These are phyloP conservation scores for Halisarca cf. caerulea DNA, from an alignment of 37 sponge, comb jelly and placozoan species.

Conservation along the genomic window DNA sequence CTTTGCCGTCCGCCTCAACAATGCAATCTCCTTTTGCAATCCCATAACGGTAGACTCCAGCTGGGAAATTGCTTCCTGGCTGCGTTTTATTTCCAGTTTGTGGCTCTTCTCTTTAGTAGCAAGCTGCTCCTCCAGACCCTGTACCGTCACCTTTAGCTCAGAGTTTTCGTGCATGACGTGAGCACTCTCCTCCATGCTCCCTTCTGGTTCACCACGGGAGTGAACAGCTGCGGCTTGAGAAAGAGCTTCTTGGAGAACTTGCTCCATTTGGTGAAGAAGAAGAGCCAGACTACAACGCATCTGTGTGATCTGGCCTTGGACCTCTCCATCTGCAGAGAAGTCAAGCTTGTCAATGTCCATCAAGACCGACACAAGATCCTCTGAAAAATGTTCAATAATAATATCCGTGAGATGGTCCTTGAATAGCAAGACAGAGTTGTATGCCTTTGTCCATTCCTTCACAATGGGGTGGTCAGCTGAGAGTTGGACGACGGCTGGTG, in stretches of 20 bases:
- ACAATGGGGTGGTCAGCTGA: conserved; percentile 53
- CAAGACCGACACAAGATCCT: background rate
- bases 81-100: conserved; percentile 33
- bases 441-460: conserved; percentile 58
- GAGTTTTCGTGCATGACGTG: background rate
- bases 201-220: background rate
- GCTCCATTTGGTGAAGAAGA: conserved; percentile 61
- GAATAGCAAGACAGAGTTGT: conserved; percentile 48
- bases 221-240: background rate
- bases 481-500: conserved; percentile 5
- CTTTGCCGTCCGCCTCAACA: conserved; percentile 1
- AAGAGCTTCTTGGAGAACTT: conserved; percentile 31
- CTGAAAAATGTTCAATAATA: conserved; percentile 2
- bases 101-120: conserved; percentile 29
- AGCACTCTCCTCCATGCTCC: background rate
- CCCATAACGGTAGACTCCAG: conserved; percentile 34
- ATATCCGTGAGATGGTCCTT: conserved; percentile 42
- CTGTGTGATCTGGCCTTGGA: conserved; percentile 62
- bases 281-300: conserved; percentile 60
- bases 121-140: conserved; percentile 14
- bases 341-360: conserved; percentile 10
- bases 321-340: background rate
- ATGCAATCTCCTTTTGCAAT: conserved; percentile 42
- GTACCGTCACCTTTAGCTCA: conserved; percentile 1
- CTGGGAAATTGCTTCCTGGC: conserved; percentile 44